Evolutionary conservation across 2,797 vertebrate genomes (phyloP).

Genomic region (Pterois miles): DNA sequence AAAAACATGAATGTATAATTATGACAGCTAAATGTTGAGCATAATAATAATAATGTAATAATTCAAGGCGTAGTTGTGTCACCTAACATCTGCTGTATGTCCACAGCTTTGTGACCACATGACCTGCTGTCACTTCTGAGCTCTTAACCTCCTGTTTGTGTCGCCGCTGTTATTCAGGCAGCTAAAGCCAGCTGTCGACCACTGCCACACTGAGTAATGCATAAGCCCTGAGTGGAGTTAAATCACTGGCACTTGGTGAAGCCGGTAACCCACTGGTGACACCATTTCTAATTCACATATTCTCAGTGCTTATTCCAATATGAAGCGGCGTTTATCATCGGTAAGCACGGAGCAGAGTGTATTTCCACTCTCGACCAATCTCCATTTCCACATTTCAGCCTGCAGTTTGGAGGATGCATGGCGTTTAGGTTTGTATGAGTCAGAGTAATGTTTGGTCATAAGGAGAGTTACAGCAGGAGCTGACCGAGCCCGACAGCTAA

Average conservation of each 20-base stretch:
- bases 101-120: not conserved
- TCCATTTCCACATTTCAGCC: constrained; percentile 52
- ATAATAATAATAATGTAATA: not conserved
- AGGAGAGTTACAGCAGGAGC: constrained; percentile 35
- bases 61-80: not conserved
- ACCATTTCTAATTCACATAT: constrained; percentile 58
- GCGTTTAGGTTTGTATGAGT: constrained; percentile 37
- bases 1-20: not conserved
- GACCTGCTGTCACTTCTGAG: not conserved
- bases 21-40: not conserved
- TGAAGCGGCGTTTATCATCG: constrained; percentile 56
- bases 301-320: constrained; percentile 35
- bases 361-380: constrained; percentile 56
- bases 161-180: constrained; percentile 26
- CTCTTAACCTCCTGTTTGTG: constrained; percentile 16
- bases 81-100: not conserved
- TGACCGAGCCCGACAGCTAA: constrained; percentile 31
- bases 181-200: constrained; percentile 18
- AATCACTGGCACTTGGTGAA: constrained; percentile 53
- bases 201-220: constrained; percentile 40
- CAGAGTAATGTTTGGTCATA: constrained; percentile 48
- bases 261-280: constrained; percentile 46
- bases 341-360: constrained; percentile 30
- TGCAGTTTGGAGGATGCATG: constrained; percentile 32
- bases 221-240: constrained; percentile 33